Conservation (phyloP, 2,888 invertebrate genomes). For the Phyllotreta cruciferae region DNA sequence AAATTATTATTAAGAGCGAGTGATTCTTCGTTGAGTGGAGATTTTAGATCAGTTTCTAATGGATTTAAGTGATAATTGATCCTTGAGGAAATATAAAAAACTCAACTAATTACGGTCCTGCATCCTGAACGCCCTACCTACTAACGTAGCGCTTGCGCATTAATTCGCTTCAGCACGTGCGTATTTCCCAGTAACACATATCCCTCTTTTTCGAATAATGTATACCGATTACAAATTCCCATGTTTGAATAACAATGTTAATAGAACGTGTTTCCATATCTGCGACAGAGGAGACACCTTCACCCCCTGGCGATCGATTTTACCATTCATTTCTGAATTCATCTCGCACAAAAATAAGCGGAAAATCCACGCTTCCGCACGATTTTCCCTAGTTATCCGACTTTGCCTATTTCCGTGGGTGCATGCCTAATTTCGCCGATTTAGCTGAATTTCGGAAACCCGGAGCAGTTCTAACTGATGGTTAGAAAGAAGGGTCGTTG, state of each 20-base stretch:
- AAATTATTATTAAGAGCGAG: too few relatives aligned
- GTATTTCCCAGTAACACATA: conserved; percentile 24
- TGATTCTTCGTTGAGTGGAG: too few relatives aligned
- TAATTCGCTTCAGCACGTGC: conserved; percentile 25
- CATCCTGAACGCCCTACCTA: conserved; percentile 2
- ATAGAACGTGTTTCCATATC: conserved; percentile 6
- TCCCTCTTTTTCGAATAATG: conserved; percentile 19
- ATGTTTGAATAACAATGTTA: conserved; percentile 13
- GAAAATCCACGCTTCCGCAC: conserved; percentile 6
- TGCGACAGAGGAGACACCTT: neutral
- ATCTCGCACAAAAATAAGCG: conserved; percentile 7
- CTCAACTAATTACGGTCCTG: conserved; percentile 9
- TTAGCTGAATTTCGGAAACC: conserved; percentile 10
- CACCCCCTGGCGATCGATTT: neutral
- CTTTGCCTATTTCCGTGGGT: conserved; percentile 12
- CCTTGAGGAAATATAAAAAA: too few relatives aligned
- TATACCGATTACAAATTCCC: conserved; percentile 15
- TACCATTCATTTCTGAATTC: neutral
- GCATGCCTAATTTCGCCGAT: conserved; percentile 14
- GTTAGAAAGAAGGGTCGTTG: neutral
- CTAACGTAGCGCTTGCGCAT: conserved; percentile 23
- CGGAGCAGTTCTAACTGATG: neutral
- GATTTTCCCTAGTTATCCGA: conserved; percentile 8
- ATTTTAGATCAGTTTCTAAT: too few relatives aligned
- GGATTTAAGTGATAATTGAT: too few relatives aligned